A percentile compares a stretch with the other conserved stretches of the same genome.
Evolutionary conservation across 2,113 vertebrate species (phyloP).

Genomic region (Heterocephalus glaber): DNA sequence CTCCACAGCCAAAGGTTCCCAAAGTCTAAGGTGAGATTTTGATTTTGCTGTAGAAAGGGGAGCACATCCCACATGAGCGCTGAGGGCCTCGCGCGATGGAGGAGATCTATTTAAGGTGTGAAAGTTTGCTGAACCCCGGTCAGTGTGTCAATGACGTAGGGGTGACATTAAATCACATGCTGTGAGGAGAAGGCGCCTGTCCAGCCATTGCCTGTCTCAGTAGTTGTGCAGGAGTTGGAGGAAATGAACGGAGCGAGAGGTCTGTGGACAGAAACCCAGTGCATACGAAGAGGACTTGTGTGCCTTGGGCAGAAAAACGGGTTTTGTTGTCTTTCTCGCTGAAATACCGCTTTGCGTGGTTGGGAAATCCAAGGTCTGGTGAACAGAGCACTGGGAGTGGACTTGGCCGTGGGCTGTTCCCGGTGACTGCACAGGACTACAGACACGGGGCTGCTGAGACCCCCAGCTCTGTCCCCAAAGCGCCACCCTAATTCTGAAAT

Average conservation of each 20-base stretch:
- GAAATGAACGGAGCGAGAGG: fast-evolving
- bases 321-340: background rate
- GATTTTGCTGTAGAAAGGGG: background rate
- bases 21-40: background rate
- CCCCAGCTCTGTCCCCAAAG: fast-evolving
- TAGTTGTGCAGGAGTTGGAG: background rate
- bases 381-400: background rate
- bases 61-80: too few species aligned
- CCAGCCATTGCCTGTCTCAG: background rate
- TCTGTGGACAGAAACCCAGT: background rate
- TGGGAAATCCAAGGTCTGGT: background rate
- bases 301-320: background rate
- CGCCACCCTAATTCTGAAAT: background rate
- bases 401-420: background rate
- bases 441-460: background rate
- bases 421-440: fast-evolving
- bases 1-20: background rate
- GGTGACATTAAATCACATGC: background rate
- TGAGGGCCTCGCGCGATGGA: background rate
- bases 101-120: background rate
- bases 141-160: background rate
- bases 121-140: background rate
- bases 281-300: background rate
- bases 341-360: background rate
- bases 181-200: background rate